Evolutionary conservation across 2,797 vertebrate species (phyloP).

Genomic region (Loriculus beryllinus): DNA sequence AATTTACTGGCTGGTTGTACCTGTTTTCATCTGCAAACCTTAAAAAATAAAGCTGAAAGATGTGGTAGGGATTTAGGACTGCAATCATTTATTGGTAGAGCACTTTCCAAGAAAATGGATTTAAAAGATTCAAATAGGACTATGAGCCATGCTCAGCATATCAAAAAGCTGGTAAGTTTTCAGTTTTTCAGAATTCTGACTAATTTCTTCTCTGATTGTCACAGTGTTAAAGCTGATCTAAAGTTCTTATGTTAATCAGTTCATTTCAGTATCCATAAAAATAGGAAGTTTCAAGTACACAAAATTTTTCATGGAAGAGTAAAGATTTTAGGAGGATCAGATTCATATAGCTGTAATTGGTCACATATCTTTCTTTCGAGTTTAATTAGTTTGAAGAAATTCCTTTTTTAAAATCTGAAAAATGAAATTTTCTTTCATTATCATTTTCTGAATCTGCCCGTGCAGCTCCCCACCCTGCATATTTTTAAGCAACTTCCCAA

Average conservation of each 20-base stretch:
- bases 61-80: background rate
- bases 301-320: background rate
- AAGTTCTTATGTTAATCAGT: background rate
- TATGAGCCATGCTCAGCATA: background rate
- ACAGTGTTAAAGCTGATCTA: background rate
- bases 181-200: background rate
- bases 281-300: background rate
- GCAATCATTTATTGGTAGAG: background rate
- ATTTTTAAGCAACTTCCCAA: background rate
- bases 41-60: background rate
- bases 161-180: background rate
- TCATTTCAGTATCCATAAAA: background rate
- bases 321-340: background rate
- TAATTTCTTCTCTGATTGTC: background rate
- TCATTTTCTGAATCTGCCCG: background rate
- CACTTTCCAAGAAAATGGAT: background rate
- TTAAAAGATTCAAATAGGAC: background rate
- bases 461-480: background rate
- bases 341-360: background rate
- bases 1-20: background rate
- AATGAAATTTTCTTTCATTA: background rate
- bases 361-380: background rate
- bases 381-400: background rate
- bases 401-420: background rate
- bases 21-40: background rate